phyloP scores from a whole-genome alignment of 2,797 vertebrate genomes.

The Lepidocolaptes lacrymiger region DNA sequence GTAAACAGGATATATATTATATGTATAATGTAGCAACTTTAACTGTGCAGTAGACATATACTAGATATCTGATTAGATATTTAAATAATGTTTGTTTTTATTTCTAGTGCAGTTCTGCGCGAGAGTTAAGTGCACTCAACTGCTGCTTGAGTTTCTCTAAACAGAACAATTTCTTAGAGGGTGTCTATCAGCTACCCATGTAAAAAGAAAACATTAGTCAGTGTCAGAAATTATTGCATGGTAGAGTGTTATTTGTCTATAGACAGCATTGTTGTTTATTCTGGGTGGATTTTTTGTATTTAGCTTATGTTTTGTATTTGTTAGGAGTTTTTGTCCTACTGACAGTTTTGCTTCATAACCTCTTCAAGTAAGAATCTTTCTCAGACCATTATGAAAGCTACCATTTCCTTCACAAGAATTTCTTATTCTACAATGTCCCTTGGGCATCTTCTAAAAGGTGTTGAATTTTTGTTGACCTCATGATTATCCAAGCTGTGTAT shows the following conservation, averaged over 20 bases:
- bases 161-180: constrained; percentile 42
- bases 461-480: not conserved
- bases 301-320: not conserved
- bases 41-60: not conserved
- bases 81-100: constrained; percentile 39
- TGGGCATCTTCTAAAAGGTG: not conserved
- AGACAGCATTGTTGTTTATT: not conserved
- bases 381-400: not conserved
- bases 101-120: constrained; percentile 8
- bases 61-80: constrained; percentile 10
- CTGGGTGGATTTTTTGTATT: not conserved
- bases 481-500: not conserved
- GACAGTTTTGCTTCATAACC: not conserved
- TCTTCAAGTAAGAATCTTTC: not conserved
- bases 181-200: constrained; percentile 21
- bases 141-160: constrained; percentile 38
- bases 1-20: not conserved
- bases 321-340: not conserved
- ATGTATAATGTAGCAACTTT: not conserved
- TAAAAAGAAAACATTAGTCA: constrained; percentile 40
- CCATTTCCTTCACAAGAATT: not conserved
- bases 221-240: constrained; percentile 4
- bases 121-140: constrained; percentile 33
- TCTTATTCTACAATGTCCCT: not conserved
- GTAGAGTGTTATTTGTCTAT: not conserved